Evolutionary conservation across 2,113 vertebrate species (phyloP), one percentile per base, ranked within the genome.

Genomic region (Xenotilapia flavipinnis): DNA sequence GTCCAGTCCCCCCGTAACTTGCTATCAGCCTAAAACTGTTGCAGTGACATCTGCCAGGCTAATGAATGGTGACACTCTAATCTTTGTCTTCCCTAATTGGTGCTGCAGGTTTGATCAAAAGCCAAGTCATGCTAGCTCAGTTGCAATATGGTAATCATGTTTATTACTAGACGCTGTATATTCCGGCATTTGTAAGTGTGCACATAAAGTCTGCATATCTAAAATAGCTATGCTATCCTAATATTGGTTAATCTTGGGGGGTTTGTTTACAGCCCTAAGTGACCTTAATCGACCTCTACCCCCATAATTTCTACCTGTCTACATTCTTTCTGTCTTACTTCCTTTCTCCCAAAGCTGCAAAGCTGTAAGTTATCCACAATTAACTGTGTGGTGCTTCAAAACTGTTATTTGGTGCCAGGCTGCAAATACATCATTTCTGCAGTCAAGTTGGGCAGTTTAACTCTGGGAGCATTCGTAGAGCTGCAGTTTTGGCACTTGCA

Each of bases 51-150:
- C 90, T 60, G 23, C 53, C 84, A 15, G 83, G 55, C 88, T 95
- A 94, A 95, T 94, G 83, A 93, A 91, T 82, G 81, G 84, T 84
- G 94, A 94, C 95, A 94, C 86, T 82, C 82, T 94, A 95, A 96
- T 95, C 93, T 94, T 94, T 92, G 90, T 92, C 89, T 87, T 85
- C 86, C 91, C 83, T 93, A 93, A 95, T 94, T 95, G 94, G 84
- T 85, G 92, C 89, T 89, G 88, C 90, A 80, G 92, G 81, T 96
- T 95, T 94, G 94, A 95, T 95, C 92, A 93, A 94, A 91, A 94
- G 93, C 85, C 87, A 42, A 49, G 82, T 81, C 26, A 15, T 92
- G 85, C 90, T 89, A 80, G 85, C 86, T 81, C 84, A 5, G 9
- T 82, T 79, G 89, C 87, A 84, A 84, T 88, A 85, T 77, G 75